Evolutionary conservation across 2,113 vertebrate genomes (phyloP).

Genomic region (Ondatra zibethicus): DNA sequence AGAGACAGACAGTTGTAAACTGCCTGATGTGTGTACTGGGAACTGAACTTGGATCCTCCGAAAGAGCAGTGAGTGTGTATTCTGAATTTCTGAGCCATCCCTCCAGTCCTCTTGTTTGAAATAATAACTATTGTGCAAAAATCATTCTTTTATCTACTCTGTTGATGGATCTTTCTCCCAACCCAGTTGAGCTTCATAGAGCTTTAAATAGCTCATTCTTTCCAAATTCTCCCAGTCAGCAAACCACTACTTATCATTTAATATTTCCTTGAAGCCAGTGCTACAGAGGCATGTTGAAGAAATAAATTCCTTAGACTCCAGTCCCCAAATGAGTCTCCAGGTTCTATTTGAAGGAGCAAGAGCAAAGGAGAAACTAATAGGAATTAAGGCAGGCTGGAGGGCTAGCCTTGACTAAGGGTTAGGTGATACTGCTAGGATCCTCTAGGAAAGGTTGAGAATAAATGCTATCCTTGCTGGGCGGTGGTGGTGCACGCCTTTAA

Average conservation of each 20-base stretch:
- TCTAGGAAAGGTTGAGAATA: not conserved
- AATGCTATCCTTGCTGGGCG: not conserved
- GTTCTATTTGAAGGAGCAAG: not conserved
- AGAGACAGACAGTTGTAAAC: not conserved
- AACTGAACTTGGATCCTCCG: not conserved
- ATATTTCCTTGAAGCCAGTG: conserved; percentile 63
- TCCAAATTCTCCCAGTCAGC: conserved; percentile 56
- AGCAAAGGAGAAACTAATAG: not conserved
- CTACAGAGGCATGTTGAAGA: conserved; percentile 71
- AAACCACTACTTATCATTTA: conserved; percentile 62
- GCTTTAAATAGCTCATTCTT: conserved; percentile 70
- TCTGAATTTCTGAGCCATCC: not conserved
- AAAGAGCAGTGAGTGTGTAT: not conserved
- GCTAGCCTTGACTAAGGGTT: not conserved
- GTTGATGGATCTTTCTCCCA: conserved; percentile 28
- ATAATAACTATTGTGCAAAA: conserved; percentile 50
- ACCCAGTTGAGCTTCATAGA: conserved; percentile 46
- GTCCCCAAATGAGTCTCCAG: conserved; percentile 51
- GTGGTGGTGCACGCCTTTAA: too few species aligned
- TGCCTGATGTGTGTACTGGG: too few species aligned
- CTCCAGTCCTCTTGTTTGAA: not conserved
- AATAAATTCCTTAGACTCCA: conserved; percentile 44
- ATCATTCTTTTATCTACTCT: not conserved
- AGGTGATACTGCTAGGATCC: not conserved
- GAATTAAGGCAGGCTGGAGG: not conserved